Evolutionary conservation across 23 tunicate genomes (phyloP), one percentile per base, ranked within the genome.

Genomic region (Styela plicata): DNA sequence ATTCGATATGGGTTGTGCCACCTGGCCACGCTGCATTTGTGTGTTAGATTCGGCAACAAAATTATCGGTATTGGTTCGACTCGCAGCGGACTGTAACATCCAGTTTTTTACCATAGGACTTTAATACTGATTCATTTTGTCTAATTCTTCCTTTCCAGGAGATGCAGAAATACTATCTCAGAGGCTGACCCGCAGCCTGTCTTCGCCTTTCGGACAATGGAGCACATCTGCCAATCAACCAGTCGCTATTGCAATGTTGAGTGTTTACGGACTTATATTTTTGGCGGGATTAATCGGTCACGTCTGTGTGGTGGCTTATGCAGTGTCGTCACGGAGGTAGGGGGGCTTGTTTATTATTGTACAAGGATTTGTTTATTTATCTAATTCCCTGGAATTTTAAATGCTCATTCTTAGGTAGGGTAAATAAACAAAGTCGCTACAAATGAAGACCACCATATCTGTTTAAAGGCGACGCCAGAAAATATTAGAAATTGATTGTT

Each of bases 261-360:
- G 66, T 62, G 87, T 88, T 21, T 88, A 57, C 36, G 67, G 84
- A 17, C 31, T 79, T 33, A 32, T 88, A 19, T 88, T 88, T 78
- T 34, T 88, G 3, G 74, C 93, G 0, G 93, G 87, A 31, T 33
- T 88, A 2, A 28, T 88, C 33, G 93, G 93, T 5, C 93, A 88
- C 62, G 76, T 70, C 80, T 88, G 87, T 37, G 93, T 88, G 3
- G 33, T 83, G 33, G 74, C 80, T 29, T 88, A 84, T 71, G 44
- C 70, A 17, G 52, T 74, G 52, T 77, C 87, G 27, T 44, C 63
- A 20, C 63, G 71, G 77, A 74, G 83, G 91, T 87, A 83, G 19
- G 70, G 18, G 20, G n/a, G n/a, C 28, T 73, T 33, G 0, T 23
- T 33, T 33, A 17, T 73, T 24, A 13, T 13, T 44, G 57, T 5